A percentile compares a stretch with the other conserved stretches of the same genome.
Conservation (phyloP, 2,797 vertebrate genomes). For the Poeciliopsis turneri region DNA sequence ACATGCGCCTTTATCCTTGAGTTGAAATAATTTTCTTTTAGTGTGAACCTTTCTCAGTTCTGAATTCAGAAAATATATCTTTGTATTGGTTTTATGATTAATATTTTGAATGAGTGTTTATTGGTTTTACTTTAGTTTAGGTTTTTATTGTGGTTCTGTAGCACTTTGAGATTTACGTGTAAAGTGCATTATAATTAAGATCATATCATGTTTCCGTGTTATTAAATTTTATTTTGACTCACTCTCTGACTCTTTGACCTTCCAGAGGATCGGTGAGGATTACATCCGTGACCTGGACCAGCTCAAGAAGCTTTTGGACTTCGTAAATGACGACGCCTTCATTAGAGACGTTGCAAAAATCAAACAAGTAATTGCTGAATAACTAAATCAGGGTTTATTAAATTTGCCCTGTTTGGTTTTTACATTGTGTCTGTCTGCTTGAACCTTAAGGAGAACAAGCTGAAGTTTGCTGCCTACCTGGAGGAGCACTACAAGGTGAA, state of each 20-base stretch:
- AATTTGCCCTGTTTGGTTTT: rapidly evolving
- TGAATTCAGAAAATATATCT: not conserved
- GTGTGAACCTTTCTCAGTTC: not conserved
- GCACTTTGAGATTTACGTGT: no score
- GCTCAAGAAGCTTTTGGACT: constrained; percentile 86
- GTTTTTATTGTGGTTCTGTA: no score
- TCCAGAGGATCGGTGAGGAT: constrained; percentile 88
- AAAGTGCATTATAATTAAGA: no score
- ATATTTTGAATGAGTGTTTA: no score
- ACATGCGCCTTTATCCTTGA: not conserved
- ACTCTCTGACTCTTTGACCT: not conserved
- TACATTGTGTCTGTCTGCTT: not conserved
- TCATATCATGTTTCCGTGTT: no score
- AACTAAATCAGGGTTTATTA: not conserved
- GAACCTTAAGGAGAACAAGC: constrained; percentile 88
- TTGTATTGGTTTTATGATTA: not conserved
- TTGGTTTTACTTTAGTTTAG: no score
- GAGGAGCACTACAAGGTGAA: constrained; percentile 88
- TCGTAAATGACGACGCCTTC: constrained; percentile 86
- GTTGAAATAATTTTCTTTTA: not conserved
- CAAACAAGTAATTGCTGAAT: constrained; percentile 84
- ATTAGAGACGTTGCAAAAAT: constrained; percentile 90
- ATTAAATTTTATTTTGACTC: not conserved
- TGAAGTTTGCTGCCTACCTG: constrained; percentile 87
- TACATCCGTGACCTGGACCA: constrained; percentile 88